Evolutionary conservation across 2,888 invertebrate species (phyloP), one percentile per base, ranked within the genome.

Genomic region (Plutella xylostella): DNA sequence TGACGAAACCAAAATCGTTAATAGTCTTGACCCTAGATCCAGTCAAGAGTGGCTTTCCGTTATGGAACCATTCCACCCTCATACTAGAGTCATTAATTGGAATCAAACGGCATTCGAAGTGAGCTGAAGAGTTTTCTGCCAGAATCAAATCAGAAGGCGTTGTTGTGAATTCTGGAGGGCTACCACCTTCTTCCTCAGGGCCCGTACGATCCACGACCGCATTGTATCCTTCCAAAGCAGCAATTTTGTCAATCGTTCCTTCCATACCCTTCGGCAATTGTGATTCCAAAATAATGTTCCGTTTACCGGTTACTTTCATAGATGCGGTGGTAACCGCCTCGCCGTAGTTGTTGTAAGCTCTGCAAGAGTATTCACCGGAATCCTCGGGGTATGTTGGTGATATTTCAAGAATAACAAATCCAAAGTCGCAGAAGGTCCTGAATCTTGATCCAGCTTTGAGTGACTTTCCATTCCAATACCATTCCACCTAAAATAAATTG

Each of bases 41-140:
- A 46, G 94, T 92, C 70, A 93, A 88, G 49, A 98, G 87, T 3
- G 96, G 91, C 72, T 96, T 93, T 35, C 97, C 98, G 69, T 99
- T 97, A 65, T 97, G 97, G 89, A 90, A 98, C 98, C 98, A 98
- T 77, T 98, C 97, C 11, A 97, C 95, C 55, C 93, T 87, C 92
- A 97, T 93, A 63, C 94, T 94, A 4, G 94, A 92, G 72, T 97
- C 97, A 61, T 95, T 95, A 14, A 96, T 89, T 15, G 96, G 97
- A 53, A 91, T 89, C 46, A 96, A 79, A 45, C 94, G 89, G 61
- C 96, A 96, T 75, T 97, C 96, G 61, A 97, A 96, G 76, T 97
- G 95, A 40, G 96, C 96, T 48, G 96, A 85, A 4, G 92, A 90
- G 63, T 96, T 96, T 79, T 97, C 97, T 7, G 89, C 86, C 35